Percentiles rank a stretch among this genome's conserved stretches.
Evolutionary conservation across 2,888 invertebrate species (phyloP).

Genomic region (Beris morrisii): DNA sequence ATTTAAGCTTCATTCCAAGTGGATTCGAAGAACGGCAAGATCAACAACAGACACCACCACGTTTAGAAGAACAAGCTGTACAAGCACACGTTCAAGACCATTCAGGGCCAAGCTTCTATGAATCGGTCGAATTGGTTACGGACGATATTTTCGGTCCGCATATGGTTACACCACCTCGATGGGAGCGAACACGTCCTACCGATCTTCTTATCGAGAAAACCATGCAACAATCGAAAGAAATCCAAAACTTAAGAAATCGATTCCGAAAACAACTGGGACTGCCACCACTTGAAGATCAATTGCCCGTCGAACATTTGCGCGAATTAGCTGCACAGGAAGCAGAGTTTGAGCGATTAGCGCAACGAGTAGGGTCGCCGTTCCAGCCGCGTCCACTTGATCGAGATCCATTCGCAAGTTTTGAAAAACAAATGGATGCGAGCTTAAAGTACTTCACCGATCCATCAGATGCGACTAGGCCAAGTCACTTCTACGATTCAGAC

Average conservation of each 20-base stretch:
- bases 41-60: neutral
- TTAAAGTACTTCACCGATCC: neutral
- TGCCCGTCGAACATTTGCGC: neutral
- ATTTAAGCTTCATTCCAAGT: slow-evolving; percentile 4
- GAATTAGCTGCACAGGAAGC: neutral
- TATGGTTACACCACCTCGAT: slow-evolving; percentile 6
- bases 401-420: slow-evolving; percentile 2
- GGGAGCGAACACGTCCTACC: neutral
- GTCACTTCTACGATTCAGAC: slow-evolving; percentile 22
- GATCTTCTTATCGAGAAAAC: neutral
- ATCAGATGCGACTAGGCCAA: neutral
- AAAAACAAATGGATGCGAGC: neutral
- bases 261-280: neutral
- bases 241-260: neutral
- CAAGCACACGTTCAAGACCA: neutral
- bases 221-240: neutral
- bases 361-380: neutral
- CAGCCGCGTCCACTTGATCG: neutral
- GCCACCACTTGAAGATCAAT: neutral
- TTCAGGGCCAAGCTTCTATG: neutral
- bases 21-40: slow-evolving; percentile 9
- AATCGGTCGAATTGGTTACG: neutral
- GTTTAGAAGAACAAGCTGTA: neutral
- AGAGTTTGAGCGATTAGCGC: neutral
- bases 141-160: slow-evolving; percentile 11